Evolutionary conservation across 2,113 vertebrate species (phyloP).

Genomic region (Petromus typicus): DNA sequence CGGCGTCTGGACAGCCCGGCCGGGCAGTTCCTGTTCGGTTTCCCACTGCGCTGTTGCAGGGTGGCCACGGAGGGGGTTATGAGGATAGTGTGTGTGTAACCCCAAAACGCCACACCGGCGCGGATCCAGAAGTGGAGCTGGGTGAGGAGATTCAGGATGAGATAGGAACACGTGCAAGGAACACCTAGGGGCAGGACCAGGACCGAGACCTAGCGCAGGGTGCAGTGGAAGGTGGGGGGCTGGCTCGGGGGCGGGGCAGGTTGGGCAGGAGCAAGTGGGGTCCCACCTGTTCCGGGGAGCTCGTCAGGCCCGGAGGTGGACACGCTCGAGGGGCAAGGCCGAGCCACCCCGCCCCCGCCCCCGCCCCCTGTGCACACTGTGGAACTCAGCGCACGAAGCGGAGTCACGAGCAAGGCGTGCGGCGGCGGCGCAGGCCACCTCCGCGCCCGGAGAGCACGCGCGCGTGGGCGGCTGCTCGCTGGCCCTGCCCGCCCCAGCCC

Average conservation of each 20-base stretch:
- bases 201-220: not conserved
- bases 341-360: not conserved
- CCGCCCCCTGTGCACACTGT: conserved; percentile 47
- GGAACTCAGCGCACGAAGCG: conserved; percentile 75
- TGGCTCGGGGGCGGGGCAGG: not conserved
- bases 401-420: conserved; percentile 74
- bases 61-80: not conserved
- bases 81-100: not conserved
- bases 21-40: conserved; percentile 65
- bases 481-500: not conserved
- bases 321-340: not conserved
- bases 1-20: too few species aligned
- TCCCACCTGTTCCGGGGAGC: not conserved
- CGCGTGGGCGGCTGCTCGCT: conserved; percentile 62
- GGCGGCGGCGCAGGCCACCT: conserved; percentile 55
- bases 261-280: not conserved
- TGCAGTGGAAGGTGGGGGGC: not conserved
- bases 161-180: not conserved
- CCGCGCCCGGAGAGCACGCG: conserved; percentile 54
- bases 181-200: not conserved
- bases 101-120: not conserved
- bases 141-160: not conserved
- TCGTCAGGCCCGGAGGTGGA: not conserved
- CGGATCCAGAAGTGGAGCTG: not conserved
- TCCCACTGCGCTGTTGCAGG: conserved; percentile 58